phyloP scores from a whole-genome alignment of 2,113 vertebrate genomes.

The Colius striatus region DNA sequence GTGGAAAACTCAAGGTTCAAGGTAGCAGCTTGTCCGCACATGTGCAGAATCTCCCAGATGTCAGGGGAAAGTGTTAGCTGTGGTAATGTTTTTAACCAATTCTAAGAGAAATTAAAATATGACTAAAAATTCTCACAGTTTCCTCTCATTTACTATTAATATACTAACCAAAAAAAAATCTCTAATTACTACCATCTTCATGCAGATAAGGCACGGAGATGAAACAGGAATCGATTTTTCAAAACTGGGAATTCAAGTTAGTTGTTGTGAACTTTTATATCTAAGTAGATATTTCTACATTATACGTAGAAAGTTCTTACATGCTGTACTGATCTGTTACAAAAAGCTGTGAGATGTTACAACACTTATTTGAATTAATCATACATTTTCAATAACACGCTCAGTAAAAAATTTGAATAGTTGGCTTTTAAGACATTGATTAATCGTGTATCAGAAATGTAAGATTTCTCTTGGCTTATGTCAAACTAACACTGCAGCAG shows the following conservation, averaged over 20 bases:
- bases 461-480: slow-evolving; percentile 15
- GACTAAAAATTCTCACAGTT: not conserved
- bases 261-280: not conserved
- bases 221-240: not conserved
- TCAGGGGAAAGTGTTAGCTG: not conserved
- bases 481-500: slow-evolving; percentile 28
- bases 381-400: not conserved
- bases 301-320: not conserved
- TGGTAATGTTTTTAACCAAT: not conserved
- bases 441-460: not conserved
- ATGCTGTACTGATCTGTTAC: not conserved
- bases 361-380: not conserved
- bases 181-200: not conserved
- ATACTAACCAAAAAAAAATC: not conserved
- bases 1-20: not conserved
- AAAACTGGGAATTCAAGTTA: not conserved
- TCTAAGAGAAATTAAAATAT: not conserved
- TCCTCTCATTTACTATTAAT: not conserved
- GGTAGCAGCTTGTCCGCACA: not conserved
- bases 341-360: not conserved
- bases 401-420: not conserved
- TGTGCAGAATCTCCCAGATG: not conserved
- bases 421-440: not conserved
- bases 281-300: not conserved
- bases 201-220: not conserved